These are phyloP conservation scores for Baronia brevicornis DNA, from an alignment of 2,888 invertebrate genomes.

Conservation along the genomic window DNA sequence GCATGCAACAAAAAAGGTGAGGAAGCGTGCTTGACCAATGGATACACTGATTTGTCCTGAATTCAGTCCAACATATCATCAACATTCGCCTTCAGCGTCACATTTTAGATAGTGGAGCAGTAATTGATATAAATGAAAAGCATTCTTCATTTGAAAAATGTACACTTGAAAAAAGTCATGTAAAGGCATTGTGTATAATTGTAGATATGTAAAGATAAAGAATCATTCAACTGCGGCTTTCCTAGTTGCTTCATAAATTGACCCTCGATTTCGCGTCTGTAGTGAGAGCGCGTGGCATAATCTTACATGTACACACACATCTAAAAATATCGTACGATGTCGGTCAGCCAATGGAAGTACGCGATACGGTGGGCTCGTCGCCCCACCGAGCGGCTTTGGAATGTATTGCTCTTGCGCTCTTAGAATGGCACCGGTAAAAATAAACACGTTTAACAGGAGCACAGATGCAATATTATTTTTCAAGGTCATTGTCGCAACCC, in stretches of 20 bases:
- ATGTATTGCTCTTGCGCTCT: conserved; percentile 66
- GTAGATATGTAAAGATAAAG: conserved; percentile 51
- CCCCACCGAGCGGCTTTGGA: conserved; percentile 57
- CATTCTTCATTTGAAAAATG: no score
- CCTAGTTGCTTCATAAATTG: conserved; percentile 54
- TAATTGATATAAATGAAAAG: no score
- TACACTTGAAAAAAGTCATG: conserved; percentile 28
- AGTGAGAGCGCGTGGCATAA: conserved; percentile 42
- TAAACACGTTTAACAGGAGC: conserved; percentile 60
- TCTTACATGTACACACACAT: conserved; percentile 46
- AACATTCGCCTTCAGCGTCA: no score
- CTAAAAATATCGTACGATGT: conserved; percentile 64
- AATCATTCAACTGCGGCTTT: conserved; percentile 49
- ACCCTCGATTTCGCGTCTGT: conserved; percentile 52
- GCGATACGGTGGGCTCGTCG: conserved; percentile 67
- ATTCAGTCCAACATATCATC: no score
- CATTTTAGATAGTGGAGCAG: no score
- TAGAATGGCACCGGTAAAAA: conserved; percentile 68
- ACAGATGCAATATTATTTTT: conserved; percentile 42
- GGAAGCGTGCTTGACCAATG: no score
- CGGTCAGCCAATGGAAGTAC: conserved; percentile 48
- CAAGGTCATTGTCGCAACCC: conserved; percentile 53
- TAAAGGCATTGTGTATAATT: conserved; percentile 55
- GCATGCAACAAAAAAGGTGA: no score
- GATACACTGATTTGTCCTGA: no score